Percentiles rank a stretch among this genome's conserved stretches.
Evolutionary conservation across 2,888 invertebrate species (phyloP).

Genomic region (Eupithecia centaureata): DNA sequence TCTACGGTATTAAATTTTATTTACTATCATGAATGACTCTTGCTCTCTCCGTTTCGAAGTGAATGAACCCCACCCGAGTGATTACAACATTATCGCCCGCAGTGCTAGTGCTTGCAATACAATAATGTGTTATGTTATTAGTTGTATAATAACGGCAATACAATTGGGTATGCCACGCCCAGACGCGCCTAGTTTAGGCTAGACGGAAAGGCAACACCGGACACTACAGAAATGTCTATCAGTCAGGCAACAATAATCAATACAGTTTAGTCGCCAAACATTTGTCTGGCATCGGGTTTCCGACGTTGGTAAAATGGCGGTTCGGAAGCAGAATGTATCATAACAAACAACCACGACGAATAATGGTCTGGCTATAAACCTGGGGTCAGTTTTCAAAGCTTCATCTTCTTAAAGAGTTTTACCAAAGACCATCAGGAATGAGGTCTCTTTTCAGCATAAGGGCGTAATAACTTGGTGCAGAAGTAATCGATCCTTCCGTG

Average conservation of each 20-base stretch:
- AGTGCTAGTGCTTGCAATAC: slow-evolving; percentile 42
- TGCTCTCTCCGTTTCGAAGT: slow-evolving; percentile 48
- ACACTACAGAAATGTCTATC: slow-evolving; percentile 54
- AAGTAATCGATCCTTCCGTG: slow-evolving; percentile 29
- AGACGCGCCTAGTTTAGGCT: slow-evolving; percentile 49
- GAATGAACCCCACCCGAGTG: slow-evolving; percentile 60
- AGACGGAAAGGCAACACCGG: slow-evolving; percentile 50
- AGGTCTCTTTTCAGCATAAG: neutral
- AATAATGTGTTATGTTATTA: slow-evolving; percentile 46
- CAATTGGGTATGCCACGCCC: slow-evolving; percentile 55
- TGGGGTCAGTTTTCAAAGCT: neutral
- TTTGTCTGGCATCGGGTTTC: slow-evolving; percentile 54
- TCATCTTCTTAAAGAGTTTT: neutral
- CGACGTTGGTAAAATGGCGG: slow-evolving; percentile 40
- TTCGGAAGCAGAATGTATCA: slow-evolving; percentile 9
- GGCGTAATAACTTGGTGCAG: slow-evolving; percentile 50
- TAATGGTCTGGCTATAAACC: neutral
- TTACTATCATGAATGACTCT: slow-evolving; percentile 50
- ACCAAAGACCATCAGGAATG: neutral
- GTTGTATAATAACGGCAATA: slow-evolving; percentile 52
- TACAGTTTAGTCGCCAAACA: slow-evolving; percentile 61
- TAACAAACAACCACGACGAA: too few relatives aligned
- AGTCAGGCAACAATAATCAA: slow-evolving; percentile 67
- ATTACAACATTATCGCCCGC: slow-evolving; percentile 55
- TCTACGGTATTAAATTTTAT: slow-evolving; percentile 39